Conservation (phyloP, 2,888 invertebrate species). For the Fabriciana adippe region DNA sequence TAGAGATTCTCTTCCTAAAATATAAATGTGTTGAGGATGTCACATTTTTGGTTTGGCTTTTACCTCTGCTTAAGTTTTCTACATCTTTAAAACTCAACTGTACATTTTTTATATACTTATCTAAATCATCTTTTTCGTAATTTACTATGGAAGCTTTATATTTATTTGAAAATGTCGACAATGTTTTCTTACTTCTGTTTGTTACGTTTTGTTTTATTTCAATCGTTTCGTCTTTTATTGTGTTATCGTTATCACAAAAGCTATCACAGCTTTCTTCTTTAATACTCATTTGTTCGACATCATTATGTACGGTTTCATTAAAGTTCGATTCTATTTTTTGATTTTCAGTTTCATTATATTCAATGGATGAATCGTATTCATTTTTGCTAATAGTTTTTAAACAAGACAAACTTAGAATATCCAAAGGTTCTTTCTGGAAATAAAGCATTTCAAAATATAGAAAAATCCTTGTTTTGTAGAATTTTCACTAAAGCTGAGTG, state of each 20-base stretch:
- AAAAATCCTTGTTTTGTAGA: neutral
- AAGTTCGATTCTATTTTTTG: neutral
- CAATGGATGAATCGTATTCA: neutral
- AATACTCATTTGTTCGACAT: neutral
- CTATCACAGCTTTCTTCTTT: constrained; percentile 4
- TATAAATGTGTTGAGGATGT: neutral
- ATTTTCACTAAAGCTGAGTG: too few relatives aligned
- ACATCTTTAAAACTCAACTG: constrained; percentile 1
- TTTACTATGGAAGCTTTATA: neutral
- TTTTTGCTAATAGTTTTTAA: neutral
- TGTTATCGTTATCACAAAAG: neutral
- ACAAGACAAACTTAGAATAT: neutral
- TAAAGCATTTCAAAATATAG: neutral
- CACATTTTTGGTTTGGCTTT: neutral
- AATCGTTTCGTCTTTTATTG: neutral
- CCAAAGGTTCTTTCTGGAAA: neutral
- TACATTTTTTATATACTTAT: neutral
- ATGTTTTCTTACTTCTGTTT: neutral
- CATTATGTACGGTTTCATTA: neutral
- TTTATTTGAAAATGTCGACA: neutral
- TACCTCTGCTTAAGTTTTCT: neutral
- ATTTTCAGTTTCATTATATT: neutral
- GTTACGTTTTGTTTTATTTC: neutral
- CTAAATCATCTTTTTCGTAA: neutral
- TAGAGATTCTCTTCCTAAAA: neutral